phyloP scores from a whole-genome alignment of 2,888 invertebrate species.

The Mimumesa dahlbomi region DNA sequence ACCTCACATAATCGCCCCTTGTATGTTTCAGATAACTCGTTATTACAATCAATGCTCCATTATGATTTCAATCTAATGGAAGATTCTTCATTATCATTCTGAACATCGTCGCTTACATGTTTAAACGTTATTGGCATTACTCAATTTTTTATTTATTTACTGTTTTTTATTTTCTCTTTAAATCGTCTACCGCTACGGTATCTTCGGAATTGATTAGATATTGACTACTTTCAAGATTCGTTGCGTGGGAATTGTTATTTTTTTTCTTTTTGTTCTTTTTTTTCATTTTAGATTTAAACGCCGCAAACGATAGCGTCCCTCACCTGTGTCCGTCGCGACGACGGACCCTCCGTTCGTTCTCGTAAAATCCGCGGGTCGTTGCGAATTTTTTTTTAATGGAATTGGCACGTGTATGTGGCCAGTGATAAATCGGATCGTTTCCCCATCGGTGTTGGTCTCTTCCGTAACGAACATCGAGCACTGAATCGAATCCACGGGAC shows the following conservation, averaged over 20 bases:
- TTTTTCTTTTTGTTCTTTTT: too few relatives aligned
- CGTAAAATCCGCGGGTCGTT: constrained; percentile 7
- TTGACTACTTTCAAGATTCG: constrained; percentile 76
- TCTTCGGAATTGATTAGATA: constrained; percentile 68
- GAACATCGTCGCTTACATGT: constrained; percentile 39
- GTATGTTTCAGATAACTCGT: constrained; percentile 40
- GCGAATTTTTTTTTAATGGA: constrained; percentile 4
- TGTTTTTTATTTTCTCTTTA: constrained; percentile 17
- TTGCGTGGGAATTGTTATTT: constrained; percentile 69
- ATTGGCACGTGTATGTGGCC: constrained; percentile 23
- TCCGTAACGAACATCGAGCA: not conserved
- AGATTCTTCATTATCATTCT: constrained; percentile 59
- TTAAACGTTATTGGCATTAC: constrained; percentile 44
- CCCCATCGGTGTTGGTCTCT: constrained; percentile 1
- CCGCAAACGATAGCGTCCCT: constrained; percentile 29
- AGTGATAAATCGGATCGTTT: constrained; percentile 25
- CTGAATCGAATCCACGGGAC: not conserved
- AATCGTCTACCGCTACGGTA: constrained; percentile 59
- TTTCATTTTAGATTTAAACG: constrained; percentile 39
- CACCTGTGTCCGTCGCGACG: not conserved
- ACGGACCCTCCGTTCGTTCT: not conserved
- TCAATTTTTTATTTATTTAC: constrained; percentile 8
- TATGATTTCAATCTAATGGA: constrained; percentile 58
- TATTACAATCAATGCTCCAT: constrained; percentile 39
- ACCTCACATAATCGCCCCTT: constrained; percentile 45